Base-by-base conservation (phyloP, 2,888 invertebrate genomes). In the Cryptophagus acutangulus region DNA sequence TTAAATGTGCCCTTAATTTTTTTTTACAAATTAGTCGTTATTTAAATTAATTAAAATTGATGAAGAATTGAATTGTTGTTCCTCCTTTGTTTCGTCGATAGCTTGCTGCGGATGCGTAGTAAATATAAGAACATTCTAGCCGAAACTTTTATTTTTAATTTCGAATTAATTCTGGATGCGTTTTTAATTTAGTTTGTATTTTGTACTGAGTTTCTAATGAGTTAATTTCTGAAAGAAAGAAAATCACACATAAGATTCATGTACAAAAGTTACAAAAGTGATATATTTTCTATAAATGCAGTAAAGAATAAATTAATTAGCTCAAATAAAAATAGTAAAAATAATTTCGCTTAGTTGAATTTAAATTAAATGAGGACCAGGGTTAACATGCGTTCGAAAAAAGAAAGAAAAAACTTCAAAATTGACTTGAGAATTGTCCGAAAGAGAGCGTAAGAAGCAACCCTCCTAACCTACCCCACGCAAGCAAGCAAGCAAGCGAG, bases 61-160 rank as follows among this genome's bases (percentile, higher is more conserved):
- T 42, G 45, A 49, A 39, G 28, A 38, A 20, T 40, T 31, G 45
- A 45, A 47, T 46, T 45, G 40, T 51, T 47, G 44, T 49, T 53
- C 53, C 56, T 58, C 52, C 55, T 61, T 52, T 50, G 42, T 41
- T 54, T 50, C 57, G 58, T 57, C 53, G 53, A 59, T 63, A 65
- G 65, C 64, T 60, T 57, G 58, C 65, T 65, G 66, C 66, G 57
- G 57, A 56, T 51, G 42, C 43, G 48, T 51, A 38, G 47, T 50
- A 49, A 48, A 48, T 50, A 37, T 59, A 58, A 55, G 58, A 61
- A 59, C 59, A 49, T 56, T 55, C 49, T 55, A 52, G 56, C 57
- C 60, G 56, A 55, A 62, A 53, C 47, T 36, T 43, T 44, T 42
- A 48, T 52, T 48, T 61, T 63, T 61, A 39, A 53, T 55, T 65